These are phyloP conservation scores for Zeus faber DNA, from an alignment of 2,113 vertebrate species.

Conservation along the genomic window DNA sequence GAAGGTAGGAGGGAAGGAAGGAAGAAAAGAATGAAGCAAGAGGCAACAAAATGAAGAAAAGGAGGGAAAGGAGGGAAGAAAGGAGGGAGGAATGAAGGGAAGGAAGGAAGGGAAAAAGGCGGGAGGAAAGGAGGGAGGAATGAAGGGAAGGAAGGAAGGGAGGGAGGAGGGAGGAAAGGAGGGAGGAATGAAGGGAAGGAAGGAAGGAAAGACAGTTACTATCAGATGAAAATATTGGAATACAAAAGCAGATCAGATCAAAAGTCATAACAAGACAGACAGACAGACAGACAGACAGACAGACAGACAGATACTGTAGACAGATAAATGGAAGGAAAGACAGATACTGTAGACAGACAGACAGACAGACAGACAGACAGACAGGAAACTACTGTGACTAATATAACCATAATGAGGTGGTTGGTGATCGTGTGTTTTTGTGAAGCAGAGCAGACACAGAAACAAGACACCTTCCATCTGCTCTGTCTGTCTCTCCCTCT, in stretches of 20 bases:
- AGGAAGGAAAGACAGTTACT: slow-evolving; percentile 1
- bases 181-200: neutral
- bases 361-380: neutral
- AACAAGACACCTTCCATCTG: neutral
- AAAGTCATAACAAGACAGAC: neutral
- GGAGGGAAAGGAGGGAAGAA: neutral
- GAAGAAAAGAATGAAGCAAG: slow-evolving; percentile 9
- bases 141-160: neutral
- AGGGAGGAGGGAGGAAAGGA: slow-evolving; percentile 5
- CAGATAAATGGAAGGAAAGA: neutral
- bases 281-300: neutral
- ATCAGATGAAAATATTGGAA: neutral
- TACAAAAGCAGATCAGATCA: neutral
- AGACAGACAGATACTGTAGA: neutral
- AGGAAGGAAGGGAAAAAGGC: neutral
- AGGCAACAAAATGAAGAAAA: neutral
- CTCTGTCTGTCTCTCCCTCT: neutral
- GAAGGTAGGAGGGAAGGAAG: slow-evolving; percentile 16
- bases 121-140: too few relatives aligned
- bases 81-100: slow-evolving; percentile 4
- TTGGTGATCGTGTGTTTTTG: neutral
- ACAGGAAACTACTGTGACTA: neutral
- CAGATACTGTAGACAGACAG: neutral
- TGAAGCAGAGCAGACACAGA: neutral
- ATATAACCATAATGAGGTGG: neutral